Evolutionary conservation across 1,140 invertebrate species (phyloP).

Genomic region (Scaptomyza hsui): DNA sequence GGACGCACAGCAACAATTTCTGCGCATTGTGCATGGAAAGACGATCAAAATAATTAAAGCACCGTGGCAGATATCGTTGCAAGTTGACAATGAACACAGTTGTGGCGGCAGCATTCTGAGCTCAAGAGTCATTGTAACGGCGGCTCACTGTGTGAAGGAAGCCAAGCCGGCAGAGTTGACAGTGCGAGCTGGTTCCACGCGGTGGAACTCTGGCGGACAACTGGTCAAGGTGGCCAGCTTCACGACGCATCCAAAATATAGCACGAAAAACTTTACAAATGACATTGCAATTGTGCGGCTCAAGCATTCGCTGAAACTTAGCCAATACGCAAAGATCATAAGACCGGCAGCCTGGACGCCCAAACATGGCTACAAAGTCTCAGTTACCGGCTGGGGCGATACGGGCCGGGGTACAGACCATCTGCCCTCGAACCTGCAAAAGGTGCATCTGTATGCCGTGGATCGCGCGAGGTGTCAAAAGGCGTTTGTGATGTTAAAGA

Average conservation of each 20-base stretch:
- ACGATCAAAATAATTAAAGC: neutral
- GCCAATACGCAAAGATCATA: neutral
- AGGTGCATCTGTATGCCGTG: neutral
- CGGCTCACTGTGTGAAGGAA: neutral
- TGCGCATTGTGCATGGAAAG: neutral
- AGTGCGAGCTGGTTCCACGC: neutral
- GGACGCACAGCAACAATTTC: neutral
- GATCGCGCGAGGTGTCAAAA: neutral
- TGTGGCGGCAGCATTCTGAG: neutral
- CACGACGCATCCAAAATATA: neutral
- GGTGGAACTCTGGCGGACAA: neutral
- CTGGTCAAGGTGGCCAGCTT: neutral
- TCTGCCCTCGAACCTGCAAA: neutral
- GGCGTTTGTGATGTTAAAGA: neutral
- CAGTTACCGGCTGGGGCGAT: constrained; percentile 33
- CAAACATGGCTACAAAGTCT: neutral
- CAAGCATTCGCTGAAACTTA: neutral
- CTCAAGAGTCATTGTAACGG: neutral
- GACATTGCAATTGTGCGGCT: neutral
- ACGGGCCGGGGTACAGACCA: neutral
- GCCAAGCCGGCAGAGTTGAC: neutral
- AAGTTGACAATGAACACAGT: neutral
- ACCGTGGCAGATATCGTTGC: neutral
- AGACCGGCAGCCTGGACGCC: too few relatives aligned
- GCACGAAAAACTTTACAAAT: neutral